Base-by-base conservation (phyloP, 37 sponge, comb jelly and placozoan species). In the Hexactinellida sp. region DNA sequence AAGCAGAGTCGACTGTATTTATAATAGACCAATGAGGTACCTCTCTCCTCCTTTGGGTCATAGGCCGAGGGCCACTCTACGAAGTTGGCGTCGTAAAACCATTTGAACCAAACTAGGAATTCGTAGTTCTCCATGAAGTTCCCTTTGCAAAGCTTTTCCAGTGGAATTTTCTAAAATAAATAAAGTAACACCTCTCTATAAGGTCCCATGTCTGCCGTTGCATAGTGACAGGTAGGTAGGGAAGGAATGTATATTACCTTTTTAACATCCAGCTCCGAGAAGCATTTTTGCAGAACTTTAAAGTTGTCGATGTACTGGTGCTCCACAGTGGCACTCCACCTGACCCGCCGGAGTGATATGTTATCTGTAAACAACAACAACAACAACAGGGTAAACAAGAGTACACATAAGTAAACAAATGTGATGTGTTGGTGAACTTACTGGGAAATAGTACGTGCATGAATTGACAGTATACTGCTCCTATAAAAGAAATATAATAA, bases 231-330 rank as follows among this genome's bases (percentile, higher is more conserved):
- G n/a, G n/a, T n/a, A n/a, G n/a, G n/a, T n/a, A n/a, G n/a, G n/a
- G n/a, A n/a, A n/a, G n/a, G n/a, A n/a, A n/a, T n/a, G n/a, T n/a
- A n/a, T n/a, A n/a, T 63, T n/a, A 63, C 76, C 34, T 63, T 63
- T n/a, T 23, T 63, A 63, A 63, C 76, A 21, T n/a, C 5, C 21
- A 63, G 5, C 3, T 63, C 30, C 21, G 25, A 32, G 34, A 63
- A 63, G 25, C 32, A 23, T 10, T 63, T 63, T 28, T 63, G 76
- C 30, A 63, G 34, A 7, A 63, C 13, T 63, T 63, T 63, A 23
- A 63, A 63, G 30, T 63, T 63, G 25, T 63, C 76, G 30, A 63
- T 63, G 76, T 63, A 63, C 13, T 63, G 76, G 30, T 63, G 76
- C 76, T 63, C 76, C 3, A 23, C 25, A 28, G 25, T 63, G 3